Conservation (phyloP, 35 echinoderm and acorn worm species). For the Lytechinus pictus region DNA sequence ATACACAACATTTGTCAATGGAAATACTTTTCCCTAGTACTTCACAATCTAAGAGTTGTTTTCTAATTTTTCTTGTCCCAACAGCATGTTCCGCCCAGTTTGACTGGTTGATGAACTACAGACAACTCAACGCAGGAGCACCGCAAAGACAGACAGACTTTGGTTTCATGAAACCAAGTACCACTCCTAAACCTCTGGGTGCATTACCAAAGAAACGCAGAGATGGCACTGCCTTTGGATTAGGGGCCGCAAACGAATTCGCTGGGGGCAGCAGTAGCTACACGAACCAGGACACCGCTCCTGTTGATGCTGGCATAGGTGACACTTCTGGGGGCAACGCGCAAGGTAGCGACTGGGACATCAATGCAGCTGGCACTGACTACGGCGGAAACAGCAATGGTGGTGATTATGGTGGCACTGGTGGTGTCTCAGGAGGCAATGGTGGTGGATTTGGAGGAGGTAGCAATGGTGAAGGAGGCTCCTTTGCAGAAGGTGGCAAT, state of each 20-base stretch:
- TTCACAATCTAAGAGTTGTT: neutral
- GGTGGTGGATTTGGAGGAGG: neutral
- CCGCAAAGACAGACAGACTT: neutral
- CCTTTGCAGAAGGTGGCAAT: neutral
- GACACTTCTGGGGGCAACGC: neutral
- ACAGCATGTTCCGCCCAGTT: slow-evolving; percentile 50
- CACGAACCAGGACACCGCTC: neutral
- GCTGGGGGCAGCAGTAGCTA: slow-evolving; percentile 12
- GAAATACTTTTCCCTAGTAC: neutral
- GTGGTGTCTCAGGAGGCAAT: neutral
- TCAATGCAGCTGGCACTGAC: neutral
- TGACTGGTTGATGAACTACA: neutral
- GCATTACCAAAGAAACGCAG: neutral
- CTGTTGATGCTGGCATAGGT: neutral
- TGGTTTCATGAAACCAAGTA: slow-evolving; percentile 18
- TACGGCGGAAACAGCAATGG: slow-evolving; percentile 14
- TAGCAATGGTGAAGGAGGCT: neutral
- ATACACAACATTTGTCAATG: no score
- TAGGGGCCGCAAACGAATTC: neutral
- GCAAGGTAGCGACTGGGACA: neutral
- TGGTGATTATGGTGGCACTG: neutral
- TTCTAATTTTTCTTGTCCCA: neutral
- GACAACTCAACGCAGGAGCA: neutral
- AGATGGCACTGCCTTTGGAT: neutral
- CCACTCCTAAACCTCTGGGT: slow-evolving; percentile 12